phyloP scores from a whole-genome alignment of 2,888 invertebrate genomes.

The Leptodirus hochenwartii region DNA sequence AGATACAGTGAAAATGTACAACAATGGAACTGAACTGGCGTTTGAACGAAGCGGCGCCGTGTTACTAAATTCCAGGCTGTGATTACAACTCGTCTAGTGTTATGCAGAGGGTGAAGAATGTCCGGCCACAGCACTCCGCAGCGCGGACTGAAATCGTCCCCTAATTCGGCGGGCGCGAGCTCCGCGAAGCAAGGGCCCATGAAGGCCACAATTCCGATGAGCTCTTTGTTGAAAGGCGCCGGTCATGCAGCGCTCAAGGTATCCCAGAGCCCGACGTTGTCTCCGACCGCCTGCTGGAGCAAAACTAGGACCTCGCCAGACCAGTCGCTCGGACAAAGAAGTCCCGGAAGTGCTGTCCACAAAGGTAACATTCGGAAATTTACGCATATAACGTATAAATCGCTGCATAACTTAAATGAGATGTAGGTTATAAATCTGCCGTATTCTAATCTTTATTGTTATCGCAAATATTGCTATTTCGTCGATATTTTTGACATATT shows the following conservation, averaged over 20 bases:
- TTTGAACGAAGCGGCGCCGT: too few species aligned
- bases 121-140: constrained; percentile 19
- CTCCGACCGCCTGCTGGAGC: constrained; percentile 48
- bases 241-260: constrained; percentile 36
- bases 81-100: too few species aligned
- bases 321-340: constrained; percentile 49
- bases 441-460: too few species aligned
- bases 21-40: too few species aligned
- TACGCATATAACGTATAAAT: background rate
- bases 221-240: constrained; percentile 47
- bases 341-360: constrained; percentile 53
- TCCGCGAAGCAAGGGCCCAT: constrained; percentile 35
- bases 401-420: background rate
- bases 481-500: too few species aligned
- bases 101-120: too few species aligned
- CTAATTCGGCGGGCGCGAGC: constrained; percentile 36
- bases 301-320: constrained; percentile 48
- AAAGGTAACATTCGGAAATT: constrained; percentile 35
- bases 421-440: too few species aligned
- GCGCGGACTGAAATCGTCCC: constrained; percentile 46
- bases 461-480: too few species aligned
- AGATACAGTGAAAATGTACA: too few species aligned
- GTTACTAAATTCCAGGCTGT: too few species aligned
- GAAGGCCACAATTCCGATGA: constrained; percentile 59
- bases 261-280: constrained; percentile 44